Conservation (phyloP, 1,140 invertebrate genomes). For the Thaumetopoea pityocampa region DNA sequence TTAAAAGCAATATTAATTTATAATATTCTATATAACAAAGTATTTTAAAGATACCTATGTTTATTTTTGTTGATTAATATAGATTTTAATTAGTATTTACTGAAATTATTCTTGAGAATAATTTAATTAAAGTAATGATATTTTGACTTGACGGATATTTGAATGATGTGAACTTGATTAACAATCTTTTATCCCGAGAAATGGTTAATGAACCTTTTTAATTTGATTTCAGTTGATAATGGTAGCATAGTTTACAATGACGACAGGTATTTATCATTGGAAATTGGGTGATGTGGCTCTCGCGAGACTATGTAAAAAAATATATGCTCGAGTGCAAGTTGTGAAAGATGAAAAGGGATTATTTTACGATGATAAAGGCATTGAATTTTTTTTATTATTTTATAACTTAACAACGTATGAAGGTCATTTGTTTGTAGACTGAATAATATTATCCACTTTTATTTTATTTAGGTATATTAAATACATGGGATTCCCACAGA, state of each 20-base stretch:
- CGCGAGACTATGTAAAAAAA: constrained; percentile 49
- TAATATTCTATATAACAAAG: neutral
- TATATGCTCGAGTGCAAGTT: constrained; percentile 55
- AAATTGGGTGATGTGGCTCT: constrained; percentile 57
- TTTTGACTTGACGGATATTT: too few species aligned
- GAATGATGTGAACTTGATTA: too few species aligned
- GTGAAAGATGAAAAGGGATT: constrained; percentile 58
- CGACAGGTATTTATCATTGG: constrained; percentile 45
- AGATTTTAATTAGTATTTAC: too few species aligned
- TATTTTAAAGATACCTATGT: neutral
- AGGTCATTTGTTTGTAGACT: too few species aligned
- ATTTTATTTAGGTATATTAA: too few species aligned
- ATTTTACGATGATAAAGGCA: constrained; percentile 59
- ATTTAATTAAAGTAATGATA: too few species aligned
- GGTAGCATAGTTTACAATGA: constrained; percentile 1
- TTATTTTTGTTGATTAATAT: too few species aligned
- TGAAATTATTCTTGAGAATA: too few species aligned
- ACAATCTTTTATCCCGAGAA: too few species aligned
- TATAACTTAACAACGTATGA: too few species aligned
- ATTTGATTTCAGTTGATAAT: neutral
- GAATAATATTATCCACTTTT: too few species aligned
- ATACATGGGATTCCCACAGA: too few species aligned
- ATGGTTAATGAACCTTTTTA: neutral
- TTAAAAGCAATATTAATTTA: neutral
- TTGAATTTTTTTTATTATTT: constrained; percentile 5